Conservation (phyloP, 35 echinoderm and acorn worm species). For the Diadema setosum region DNA sequence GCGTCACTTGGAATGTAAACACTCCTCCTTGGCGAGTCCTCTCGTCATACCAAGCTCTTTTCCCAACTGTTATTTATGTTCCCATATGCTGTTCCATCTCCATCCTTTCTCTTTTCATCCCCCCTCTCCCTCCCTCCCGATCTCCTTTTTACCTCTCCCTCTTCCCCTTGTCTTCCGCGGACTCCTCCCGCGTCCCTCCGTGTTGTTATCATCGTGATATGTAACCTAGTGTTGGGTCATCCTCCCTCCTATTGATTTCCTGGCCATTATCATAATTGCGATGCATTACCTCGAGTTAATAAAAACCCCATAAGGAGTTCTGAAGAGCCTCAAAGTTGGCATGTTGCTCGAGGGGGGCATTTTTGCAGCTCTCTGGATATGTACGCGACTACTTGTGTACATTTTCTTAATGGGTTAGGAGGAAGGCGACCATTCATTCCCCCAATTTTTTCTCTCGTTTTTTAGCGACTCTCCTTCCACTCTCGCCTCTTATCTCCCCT, state of each 20-base stretch:
- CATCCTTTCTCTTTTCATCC: background rate
- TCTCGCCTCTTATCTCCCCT: no score
- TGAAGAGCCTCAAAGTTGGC: constrained; percentile 30
- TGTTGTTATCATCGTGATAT: constrained; percentile 5
- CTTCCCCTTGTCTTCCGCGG: no score
- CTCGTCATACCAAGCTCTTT: constrained; percentile 10
- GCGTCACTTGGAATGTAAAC: constrained; percentile 29
- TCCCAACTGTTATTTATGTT: constrained; percentile 27
- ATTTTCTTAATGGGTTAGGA: constrained; percentile 10
- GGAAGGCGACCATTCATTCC: constrained; percentile 13
- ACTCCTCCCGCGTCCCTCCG: no score
- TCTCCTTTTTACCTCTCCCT: background rate
- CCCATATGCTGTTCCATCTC: constrained; percentile 9
- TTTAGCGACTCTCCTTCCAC: no score
- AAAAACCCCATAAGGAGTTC: constrained; percentile 32
- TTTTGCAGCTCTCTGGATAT: constrained; percentile 21
- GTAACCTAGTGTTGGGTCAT: constrained; percentile 27
- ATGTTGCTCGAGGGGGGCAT: constrained; percentile 9
- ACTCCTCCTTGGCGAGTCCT: background rate
- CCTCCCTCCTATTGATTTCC: constrained; percentile 1
- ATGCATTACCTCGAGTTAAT: constrained; percentile 32
- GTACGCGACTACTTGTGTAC: constrained; percentile 24
- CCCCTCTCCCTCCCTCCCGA: background rate
- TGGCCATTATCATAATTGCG: constrained; percentile 26
- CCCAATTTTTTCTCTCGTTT: no score